Conservation (phyloP, 2,113 vertebrate species). For the Neofelis nebulosa region DNA sequence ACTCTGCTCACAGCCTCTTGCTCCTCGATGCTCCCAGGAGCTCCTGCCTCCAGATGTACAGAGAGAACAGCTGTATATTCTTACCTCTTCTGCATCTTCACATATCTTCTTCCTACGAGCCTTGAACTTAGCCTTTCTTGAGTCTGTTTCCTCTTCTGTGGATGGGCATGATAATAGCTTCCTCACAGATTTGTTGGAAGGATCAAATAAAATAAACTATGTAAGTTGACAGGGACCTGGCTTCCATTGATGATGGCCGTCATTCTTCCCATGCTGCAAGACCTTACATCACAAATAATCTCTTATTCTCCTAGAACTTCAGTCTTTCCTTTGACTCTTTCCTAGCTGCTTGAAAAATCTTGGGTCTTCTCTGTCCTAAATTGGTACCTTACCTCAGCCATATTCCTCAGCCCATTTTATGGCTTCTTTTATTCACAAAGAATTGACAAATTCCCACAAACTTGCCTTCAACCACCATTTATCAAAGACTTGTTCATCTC, state of each 20-base stretch:
- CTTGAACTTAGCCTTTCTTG: background rate
- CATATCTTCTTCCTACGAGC: background rate
- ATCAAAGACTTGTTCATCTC: background rate
- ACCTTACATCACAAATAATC: no score
- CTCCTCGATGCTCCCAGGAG: background rate
- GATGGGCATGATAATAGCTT: background rate
- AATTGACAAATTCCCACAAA: background rate
- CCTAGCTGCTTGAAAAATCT: background rate
- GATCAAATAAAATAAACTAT: background rate
- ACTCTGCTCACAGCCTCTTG: background rate
- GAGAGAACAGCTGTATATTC: background rate
- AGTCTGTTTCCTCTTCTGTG: background rate
- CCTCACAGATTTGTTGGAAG: background rate
- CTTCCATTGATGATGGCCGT: background rate
- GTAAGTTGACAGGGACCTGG: background rate
- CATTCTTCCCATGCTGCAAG: background rate
- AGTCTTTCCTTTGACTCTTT: background rate
- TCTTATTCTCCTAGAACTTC: background rate
- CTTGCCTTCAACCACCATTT: background rate
- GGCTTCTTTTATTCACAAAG: background rate
- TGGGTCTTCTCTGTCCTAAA: background rate
- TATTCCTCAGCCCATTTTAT: background rate
- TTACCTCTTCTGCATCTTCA: background rate
- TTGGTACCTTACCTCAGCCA: background rate
- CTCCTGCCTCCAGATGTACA: background rate